Conservation (phyloP, 37 sponge, comb jelly and placozoan genomes). For the Dysidea cf. avara region DNA sequence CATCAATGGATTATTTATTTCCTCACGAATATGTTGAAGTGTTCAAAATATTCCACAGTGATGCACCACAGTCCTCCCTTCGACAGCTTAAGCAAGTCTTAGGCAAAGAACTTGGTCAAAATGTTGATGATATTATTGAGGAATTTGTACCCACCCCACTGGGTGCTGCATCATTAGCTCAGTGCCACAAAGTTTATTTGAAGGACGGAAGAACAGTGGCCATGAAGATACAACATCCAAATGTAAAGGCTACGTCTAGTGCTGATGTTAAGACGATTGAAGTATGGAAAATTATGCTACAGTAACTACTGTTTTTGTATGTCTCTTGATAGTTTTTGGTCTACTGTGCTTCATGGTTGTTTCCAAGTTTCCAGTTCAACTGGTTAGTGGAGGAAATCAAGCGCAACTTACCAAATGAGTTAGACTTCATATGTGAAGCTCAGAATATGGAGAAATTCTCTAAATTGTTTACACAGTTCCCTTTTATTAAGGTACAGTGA, state of each 20-base stretch:
- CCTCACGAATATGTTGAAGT: constrained; percentile 82
- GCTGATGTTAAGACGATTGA: constrained; percentile 81
- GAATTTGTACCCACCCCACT: constrained; percentile 64
- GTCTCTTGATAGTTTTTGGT: constrained; percentile 92
- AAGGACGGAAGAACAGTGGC: constrained; percentile 74
- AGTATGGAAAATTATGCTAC: constrained; percentile 45
- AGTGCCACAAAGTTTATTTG: constrained; percentile 79
- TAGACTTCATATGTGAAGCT: constrained; percentile 83
- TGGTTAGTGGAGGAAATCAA: constrained; percentile 83
- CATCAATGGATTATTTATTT: constrained; percentile 88
- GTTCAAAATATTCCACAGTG: constrained; percentile 86
- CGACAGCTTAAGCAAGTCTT: constrained; percentile 58
- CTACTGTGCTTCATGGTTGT: constrained; percentile 55
- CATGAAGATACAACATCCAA: constrained; percentile 89
- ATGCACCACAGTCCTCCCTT: constrained; percentile 77
- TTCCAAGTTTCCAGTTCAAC: constrained; percentile 84
- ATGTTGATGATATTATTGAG: constrained; percentile 71
- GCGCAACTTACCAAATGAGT: constrained; percentile 83
- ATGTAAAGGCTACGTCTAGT: constrained; percentile 74
- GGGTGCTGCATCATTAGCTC: constrained; percentile 87
- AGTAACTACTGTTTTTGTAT: no score
- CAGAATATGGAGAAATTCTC: constrained; percentile 81
- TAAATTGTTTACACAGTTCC: constrained; percentile 63
- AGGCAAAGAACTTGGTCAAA: constrained; percentile 64
- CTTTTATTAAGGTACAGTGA: constrained; percentile 58